Percentiles rank a stretch among this genome's conserved stretches.
These are phyloP conservation scores for Saccopteryx leptura DNA, from an alignment of 2,113 vertebrate genomes.

Conservation along the genomic window DNA sequence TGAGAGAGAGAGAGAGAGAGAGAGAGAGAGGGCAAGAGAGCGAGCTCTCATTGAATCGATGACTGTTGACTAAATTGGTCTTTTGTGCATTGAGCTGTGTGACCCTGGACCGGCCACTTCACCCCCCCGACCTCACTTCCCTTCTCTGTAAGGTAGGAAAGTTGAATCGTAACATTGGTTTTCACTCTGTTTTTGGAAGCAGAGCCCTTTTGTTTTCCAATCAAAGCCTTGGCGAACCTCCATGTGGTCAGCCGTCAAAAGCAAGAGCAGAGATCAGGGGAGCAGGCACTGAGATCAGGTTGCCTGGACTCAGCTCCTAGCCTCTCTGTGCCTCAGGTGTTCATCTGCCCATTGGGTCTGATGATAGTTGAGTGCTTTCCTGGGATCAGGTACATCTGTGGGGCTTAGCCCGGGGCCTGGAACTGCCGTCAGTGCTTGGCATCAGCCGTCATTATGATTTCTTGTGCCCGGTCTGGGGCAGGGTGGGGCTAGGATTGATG, in stretches of 20 bases:
- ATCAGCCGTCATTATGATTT: rapidly evolving
- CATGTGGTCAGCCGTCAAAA: rapidly evolving
- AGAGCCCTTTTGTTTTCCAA: background rate
- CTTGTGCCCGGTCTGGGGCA: background rate
- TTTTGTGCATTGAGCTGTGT: background rate
- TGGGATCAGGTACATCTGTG: background rate
- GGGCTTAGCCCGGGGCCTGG: background rate
- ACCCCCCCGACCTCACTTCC: background rate
- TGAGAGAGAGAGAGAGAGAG: too few species aligned
- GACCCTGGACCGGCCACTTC: background rate
- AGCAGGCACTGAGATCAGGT: background rate
- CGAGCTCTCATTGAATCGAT: rapidly evolving
- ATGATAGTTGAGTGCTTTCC: background rate
- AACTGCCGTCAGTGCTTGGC: rapidly evolving
- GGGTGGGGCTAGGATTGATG: background rate
- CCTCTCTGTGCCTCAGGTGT: background rate
- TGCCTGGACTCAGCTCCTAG: rapidly evolving
- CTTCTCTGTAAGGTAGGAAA: background rate
- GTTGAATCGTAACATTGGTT: background rate
- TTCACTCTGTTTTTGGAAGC: background rate
- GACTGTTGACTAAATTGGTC: background rate
- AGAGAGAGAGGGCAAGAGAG: too few species aligned
- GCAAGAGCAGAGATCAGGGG: background rate
- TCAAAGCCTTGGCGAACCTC: background rate
- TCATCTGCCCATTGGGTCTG: background rate